Conservation (phyloP, 2,888 invertebrate species). For the Cantharis nigra region DNA sequence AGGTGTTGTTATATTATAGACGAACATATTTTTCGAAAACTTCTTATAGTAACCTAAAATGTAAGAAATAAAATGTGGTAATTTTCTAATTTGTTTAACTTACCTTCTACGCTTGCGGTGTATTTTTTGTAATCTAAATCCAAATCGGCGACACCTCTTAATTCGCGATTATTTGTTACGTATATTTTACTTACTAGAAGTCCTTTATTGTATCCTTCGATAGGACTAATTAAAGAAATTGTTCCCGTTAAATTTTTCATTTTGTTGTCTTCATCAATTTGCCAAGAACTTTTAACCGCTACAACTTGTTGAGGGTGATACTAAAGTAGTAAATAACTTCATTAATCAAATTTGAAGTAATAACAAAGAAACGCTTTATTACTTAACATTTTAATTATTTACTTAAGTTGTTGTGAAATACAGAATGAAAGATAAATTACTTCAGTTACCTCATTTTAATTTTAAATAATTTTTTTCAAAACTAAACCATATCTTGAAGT, state of each 20-base stretch:
- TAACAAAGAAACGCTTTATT: not conserved
- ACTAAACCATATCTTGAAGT: too few relatives aligned
- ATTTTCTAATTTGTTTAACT: not conserved
- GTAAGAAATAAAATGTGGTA: not conserved
- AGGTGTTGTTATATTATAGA: constrained; percentile 76
- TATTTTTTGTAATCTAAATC: constrained; percentile 73
- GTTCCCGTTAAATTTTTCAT: constrained; percentile 71
- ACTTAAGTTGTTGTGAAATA: not conserved
- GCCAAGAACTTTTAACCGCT: constrained; percentile 73
- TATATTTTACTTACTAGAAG: constrained; percentile 70
- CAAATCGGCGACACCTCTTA: constrained; percentile 71
- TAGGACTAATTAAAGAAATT: constrained; percentile 69
- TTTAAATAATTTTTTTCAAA: not conserved
- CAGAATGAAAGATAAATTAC: not conserved
- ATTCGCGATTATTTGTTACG: constrained; percentile 65
- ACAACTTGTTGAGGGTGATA: constrained; percentile 71
- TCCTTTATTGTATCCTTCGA: constrained; percentile 71
- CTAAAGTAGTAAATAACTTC: constrained; percentile 43
- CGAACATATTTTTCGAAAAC: constrained; percentile 75
- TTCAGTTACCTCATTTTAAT: not conserved
- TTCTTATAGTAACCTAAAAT: constrained; percentile 68
- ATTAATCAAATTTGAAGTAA: not conserved
- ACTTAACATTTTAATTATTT: not conserved
- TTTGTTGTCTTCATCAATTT: constrained; percentile 59
- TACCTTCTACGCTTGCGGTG: constrained; percentile 68